Base-by-base conservation (phyloP, 2,888 invertebrate species). In the Drosophila percnosoma region DNA sequence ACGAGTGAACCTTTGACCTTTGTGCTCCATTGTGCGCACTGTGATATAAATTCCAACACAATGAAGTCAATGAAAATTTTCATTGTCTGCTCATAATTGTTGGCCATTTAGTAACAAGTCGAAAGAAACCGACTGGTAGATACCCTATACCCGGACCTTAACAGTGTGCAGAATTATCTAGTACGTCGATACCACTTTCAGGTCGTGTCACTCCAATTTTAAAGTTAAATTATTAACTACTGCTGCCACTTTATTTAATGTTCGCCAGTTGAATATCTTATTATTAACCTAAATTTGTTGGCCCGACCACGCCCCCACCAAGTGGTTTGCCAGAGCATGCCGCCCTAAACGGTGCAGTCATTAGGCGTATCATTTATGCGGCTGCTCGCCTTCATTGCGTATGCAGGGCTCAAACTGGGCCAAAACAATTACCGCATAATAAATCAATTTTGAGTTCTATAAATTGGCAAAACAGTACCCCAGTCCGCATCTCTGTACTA, bases 341-440 rank as follows among this genome's bases (percentile, higher is more conserved):
- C 45, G 45, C 24, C 52, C 67, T 68, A 65, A 74, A 57, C 80
- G 77, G 42, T 73, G 77, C 74, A 80, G 67, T 80, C 80, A 78
- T 78, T 78, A 78, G 64, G 80, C 60, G 61, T 51, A 57, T 54
- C 78, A 71, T 79, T 80, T 79, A 80, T 79, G 69, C 81, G 75
- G 69, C 57, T 60, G 68, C 67, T 73, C 57, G 51, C 29, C 58
- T 69, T 78, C 72, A 87, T 87, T 83, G 67, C 62, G 68, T 82
- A 87, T 89, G 79, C 85, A 81, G 74, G 68, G 52, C 77, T 65
- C 72, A 66, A 90, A 86, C 86, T 89, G 82, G 90, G 85, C 81
- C 91, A 91, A 88, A 90, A 90, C 91, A 91, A 90, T 90, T 90
- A 91, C 90, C 83, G 90, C 90, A 90, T 91, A 90, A 90, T 91